Percentiles rank a stretch among this genome's conserved stretches.
Evolutionary conservation across 1,140 invertebrate species (phyloP).

Genomic region (Ceratoteleas bidentatus): DNA sequence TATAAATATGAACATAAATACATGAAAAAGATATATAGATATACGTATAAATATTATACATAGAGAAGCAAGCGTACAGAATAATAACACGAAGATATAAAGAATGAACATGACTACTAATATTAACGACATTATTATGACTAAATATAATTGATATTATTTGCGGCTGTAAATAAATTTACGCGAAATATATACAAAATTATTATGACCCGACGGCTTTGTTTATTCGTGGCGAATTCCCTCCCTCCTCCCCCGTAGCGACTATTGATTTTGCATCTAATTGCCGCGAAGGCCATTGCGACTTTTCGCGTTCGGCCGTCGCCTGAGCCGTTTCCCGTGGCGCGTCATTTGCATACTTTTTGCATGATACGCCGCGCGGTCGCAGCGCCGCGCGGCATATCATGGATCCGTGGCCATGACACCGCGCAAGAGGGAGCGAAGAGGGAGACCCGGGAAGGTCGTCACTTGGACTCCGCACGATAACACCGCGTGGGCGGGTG

Average conservation of each 20-base stretch:
- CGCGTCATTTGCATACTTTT: conserved; percentile 43
- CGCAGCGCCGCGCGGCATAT: conserved; percentile 16
- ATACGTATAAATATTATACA: conserved; percentile 75
- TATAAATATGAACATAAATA: conserved; percentile 79
- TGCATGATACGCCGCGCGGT: conserved; percentile 17
- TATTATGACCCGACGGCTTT: conserved; percentile 74
- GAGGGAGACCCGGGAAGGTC: conserved; percentile 49
- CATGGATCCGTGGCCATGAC: conserved; percentile 59
- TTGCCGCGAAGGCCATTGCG: conserved; percentile 18
- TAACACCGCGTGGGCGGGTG: conserved; percentile 78
- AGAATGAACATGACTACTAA: conserved; percentile 73
- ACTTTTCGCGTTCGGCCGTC: conserved; percentile 13
- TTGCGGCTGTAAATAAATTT: conserved; percentile 81
- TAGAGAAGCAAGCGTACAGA: conserved; percentile 70
- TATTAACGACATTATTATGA: conserved; percentile 71
- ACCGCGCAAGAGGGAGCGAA: conserved; percentile 44
- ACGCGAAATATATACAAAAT: conserved; percentile 81
- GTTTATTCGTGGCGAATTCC: conserved; percentile 9
- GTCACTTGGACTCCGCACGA: conserved; percentile 63
- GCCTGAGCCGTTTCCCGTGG: conserved; percentile 28
- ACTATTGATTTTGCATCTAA: conserved; percentile 25
- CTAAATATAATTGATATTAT: conserved; percentile 77
- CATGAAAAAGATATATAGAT: conserved; percentile 70
- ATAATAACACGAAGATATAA: conserved; percentile 73
- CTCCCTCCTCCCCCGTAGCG: not conserved